Base-by-base conservation (phyloP, 2,797 vertebrate species). In the Sarcoramphus papa region DNA sequence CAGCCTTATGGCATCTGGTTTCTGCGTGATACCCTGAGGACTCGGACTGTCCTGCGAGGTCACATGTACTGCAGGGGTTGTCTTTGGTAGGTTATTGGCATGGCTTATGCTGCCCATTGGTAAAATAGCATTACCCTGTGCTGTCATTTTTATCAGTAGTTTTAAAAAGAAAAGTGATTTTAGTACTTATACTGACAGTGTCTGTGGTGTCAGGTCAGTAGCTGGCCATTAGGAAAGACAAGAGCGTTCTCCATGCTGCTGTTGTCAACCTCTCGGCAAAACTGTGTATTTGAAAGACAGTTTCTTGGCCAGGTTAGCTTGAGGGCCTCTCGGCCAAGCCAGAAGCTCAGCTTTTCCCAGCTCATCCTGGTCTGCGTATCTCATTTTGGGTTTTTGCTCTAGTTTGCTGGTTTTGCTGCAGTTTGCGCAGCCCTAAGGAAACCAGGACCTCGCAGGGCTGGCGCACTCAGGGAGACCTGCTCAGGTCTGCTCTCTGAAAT, bases 21-120 rank as follows among this genome's bases (percentile, higher is more conserved):
- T 79, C 70, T 63, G 31, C 0, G 0, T 28, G 74, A 31, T 28
- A 17, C 48, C 1, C 0, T 40, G 17, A 75, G 31, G 47, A 40
- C 27, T 54, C 0, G 0, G 30, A 7, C 16, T 69, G n/a, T 30
- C 56, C 64, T 7, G 1, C 0, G 0, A 63, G 24, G 27, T 59
- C 56, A n/a, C 6, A 3, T 16, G 18, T 30, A n/a, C 25, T 28
- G 30, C 50, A 67, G 33, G 27, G 18, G 9, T 31, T 78, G 64
- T 19, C n/a, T 91, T 85, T 48, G 40, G 41, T 3, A n/a, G 20
- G 25, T 50, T 78, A 33, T 35, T 53, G 53, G 20, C 22, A 59
- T 30, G 57, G 62, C 14, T 85, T 78, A 9, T 57, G 6, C 14
- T 57, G 25, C 18, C 53, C 33, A 2, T 37, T 84, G 13, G 37